Base-by-base conservation (phyloP, 2,113 vertebrate genomes). In the Pristiophorus japonicus region DNA sequence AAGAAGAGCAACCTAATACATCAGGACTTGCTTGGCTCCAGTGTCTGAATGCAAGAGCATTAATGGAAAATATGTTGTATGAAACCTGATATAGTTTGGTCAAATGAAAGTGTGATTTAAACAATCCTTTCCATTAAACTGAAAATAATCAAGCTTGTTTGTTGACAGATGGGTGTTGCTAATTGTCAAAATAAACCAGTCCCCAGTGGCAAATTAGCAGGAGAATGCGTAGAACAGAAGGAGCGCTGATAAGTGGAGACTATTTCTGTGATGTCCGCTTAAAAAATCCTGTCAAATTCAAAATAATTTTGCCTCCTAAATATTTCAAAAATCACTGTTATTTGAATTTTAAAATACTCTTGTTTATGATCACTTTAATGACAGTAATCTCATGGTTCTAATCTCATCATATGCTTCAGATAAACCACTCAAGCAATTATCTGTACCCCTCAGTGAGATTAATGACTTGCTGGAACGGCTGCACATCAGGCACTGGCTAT, bases 121-220 rank as follows among this genome's bases (percentile, higher is more conserved):
- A 97, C 96, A 96, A 96, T 97, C 97, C 97, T 97, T 97, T 97
- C 96, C 95, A 94, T 96, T 95, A n/a, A 95, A 96, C 78, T 70
- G 96, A 96, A 96, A 96, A 96, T 96, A 95, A 73, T 96, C 96
- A 96, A 85, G 95, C 67, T 95, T 97, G 96, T 97, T 97, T 97
- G 97, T 97, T 97, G 97, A 97, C 97, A 97, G 97, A 97, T 97
- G 97, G 97, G 65, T 97, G 66, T 42, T 90, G 96, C 95, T 97
- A 97, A 97, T 97, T 97, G 95, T 96, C 97, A 96, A 97, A 96
- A 97, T 97, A 97, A 97, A 96, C 96, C 95, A 95, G 91, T 96
- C 96, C 96, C 96, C 96, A 91, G 96, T 96, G 96, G 96, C 75
- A 81, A 81, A 81, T 81, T 81, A 81, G 16, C n/a, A 27, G 67